A percentile compares a stretch with the other conserved stretches of the same genome.
Conservation (phyloP, 2,888 invertebrate genomes). For the Spatulosminthurus flaviceps region DNA sequence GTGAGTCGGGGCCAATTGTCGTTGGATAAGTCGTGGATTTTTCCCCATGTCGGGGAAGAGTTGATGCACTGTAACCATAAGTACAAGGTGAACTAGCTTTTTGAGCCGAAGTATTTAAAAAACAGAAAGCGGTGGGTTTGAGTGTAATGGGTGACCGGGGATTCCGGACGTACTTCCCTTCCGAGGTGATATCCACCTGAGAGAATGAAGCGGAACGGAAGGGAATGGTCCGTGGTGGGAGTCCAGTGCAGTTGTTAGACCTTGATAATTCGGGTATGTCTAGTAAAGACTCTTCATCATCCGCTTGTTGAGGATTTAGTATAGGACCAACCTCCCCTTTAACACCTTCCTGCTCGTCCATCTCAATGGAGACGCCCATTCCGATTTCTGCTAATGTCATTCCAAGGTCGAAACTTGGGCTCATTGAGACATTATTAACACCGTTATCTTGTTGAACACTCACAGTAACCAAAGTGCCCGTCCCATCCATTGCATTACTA, state of each 20-base stretch:
- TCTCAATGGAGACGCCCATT: conserved; percentile 42
- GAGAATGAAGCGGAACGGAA: conserved; percentile 88
- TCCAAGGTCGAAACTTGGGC: conserved; percentile 37
- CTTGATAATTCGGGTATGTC: conserved; percentile 41
- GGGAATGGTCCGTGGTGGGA: conserved; percentile 67
- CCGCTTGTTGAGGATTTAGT: conserved; percentile 11
- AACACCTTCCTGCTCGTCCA: conserved; percentile 32
- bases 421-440: conserved; percentile 31
- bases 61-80: conserved; percentile 19
- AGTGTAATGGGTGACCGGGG: conserved; percentile 61
- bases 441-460: conserved; percentile 24
- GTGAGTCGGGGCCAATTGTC: not conserved
- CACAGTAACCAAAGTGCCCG: conserved; percentile 26
- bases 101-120: conserved; percentile 45
- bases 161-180: conserved; percentile 69
- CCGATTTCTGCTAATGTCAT: conserved; percentile 42
- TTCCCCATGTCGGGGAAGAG: conserved; percentile 34
- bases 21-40: conserved; percentile 23
- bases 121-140: conserved; percentile 64
- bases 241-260: conserved; percentile 31
- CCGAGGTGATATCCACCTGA: conserved; percentile 79
- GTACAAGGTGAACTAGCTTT: conserved; percentile 29
- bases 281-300: conserved; percentile 38
- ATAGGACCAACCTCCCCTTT: conserved; percentile 21
- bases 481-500: conserved; percentile 34